Conservation (phyloP, 2,797 vertebrate genomes). For the Meda fulgida region DNA sequence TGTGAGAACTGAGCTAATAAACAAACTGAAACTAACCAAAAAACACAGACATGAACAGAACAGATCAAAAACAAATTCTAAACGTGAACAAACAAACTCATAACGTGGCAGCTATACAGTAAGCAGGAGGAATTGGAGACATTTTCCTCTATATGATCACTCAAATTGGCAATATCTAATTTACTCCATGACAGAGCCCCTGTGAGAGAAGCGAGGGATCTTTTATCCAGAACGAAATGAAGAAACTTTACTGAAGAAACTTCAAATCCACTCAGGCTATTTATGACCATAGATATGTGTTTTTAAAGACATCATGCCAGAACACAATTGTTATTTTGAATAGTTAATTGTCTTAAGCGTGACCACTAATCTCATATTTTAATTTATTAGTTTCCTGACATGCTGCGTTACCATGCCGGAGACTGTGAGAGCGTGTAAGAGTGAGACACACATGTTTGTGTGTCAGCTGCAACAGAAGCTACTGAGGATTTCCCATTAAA, state of each 20-base stretch:
- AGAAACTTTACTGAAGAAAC: slow-evolving; percentile 11
- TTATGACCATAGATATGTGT: slow-evolving; percentile 4
- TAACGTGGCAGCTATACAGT: not conserved
- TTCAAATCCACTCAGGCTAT: slow-evolving; percentile 4
- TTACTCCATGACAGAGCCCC: not conserved
- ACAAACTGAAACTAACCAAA: no score
- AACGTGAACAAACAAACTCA: no score
- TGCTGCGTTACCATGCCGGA: not conserved
- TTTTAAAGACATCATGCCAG: slow-evolving; percentile 16
- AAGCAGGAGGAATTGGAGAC: not conserved
- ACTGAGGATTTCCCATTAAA: slow-evolving; percentile 36
- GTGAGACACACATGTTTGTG: not conserved
- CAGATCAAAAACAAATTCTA: no score
- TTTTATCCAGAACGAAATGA: slow-evolving; percentile 4
- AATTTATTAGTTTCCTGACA: slow-evolving; percentile 32
- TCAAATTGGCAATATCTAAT: slow-evolving; percentile 11
- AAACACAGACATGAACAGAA: no score
- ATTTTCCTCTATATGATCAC: slow-evolving; percentile 4
- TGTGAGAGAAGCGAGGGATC: not conserved
- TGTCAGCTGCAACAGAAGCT: slow-evolving; percentile 14
- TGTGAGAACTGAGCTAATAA: no score
- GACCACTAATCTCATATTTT: slow-evolving; percentile 18
- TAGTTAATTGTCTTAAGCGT: not conserved
- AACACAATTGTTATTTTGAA: slow-evolving; percentile 8
- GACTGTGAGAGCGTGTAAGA: slow-evolving; percentile 11